phyloP scores from a whole-genome alignment of 1,140 invertebrate species.

The Dysdera silvatica region DNA sequence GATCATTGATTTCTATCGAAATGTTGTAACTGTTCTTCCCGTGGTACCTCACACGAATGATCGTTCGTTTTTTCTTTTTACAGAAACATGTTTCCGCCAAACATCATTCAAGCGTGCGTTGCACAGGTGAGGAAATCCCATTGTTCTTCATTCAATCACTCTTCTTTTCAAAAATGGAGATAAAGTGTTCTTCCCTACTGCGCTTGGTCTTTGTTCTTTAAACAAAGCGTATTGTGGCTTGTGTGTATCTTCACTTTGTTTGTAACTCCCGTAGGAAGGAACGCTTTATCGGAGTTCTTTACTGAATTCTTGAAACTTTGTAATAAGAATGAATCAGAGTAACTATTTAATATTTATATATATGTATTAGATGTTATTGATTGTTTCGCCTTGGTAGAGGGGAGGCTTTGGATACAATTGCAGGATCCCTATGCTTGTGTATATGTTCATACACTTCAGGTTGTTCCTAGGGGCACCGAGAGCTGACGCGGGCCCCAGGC shows the following conservation, averaged over 20 bases:
- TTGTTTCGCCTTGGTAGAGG: too few species aligned
- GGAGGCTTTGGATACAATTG: too few species aligned
- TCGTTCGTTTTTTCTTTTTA: constrained; percentile 38
- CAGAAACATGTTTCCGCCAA: constrained; percentile 87
- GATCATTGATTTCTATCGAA: neutral
- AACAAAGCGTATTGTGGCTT: neutral
- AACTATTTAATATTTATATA: too few species aligned
- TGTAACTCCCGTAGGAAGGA: too few species aligned
- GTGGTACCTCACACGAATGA: neutral
- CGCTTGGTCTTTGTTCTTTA: neutral
- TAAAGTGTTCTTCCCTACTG: neutral
- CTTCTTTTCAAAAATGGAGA: neutral
- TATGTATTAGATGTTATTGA: too few species aligned
- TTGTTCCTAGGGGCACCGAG: too few species aligned
- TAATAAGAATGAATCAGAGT: too few species aligned
- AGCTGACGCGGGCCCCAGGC: too few species aligned
- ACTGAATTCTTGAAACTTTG: too few species aligned
- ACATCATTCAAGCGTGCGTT: constrained; percentile 75
- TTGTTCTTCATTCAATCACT: constrained; percentile 35
- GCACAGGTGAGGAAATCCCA: constrained; percentile 56
- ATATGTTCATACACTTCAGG: too few species aligned
- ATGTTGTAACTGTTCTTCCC: neutral
- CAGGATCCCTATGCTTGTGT: too few species aligned
- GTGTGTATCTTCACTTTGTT: neutral
- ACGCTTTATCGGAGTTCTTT: too few species aligned